Base-by-base conservation (phyloP, 1,140 invertebrate genomes). In the Eupeodes corollae region DNA sequence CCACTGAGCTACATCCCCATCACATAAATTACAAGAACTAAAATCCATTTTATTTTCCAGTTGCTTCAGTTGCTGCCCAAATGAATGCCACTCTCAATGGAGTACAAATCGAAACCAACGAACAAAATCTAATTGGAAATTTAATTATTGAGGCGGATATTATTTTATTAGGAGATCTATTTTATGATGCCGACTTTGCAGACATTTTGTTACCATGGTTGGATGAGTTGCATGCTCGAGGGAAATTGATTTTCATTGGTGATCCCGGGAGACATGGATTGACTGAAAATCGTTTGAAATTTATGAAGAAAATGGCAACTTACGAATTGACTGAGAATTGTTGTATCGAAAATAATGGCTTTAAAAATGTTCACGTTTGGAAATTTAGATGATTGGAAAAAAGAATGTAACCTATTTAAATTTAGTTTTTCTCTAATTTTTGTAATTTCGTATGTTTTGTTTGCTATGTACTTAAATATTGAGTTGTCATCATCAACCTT, bases 1-100 rank as follows among this genome's bases (percentile, higher is more conserved):
- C 83, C 82, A 72, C 70, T 73, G 68, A 70, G 61, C 69, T 68
- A 70, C 68, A 72, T 73, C 66, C 67, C 70, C 69, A 5, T 44
- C 35, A n/a, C 13, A 37, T 37, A 3, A 37, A 5, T 5, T 21
- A 6, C 13, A 31, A 5, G 2, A 6, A 6, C 21, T n/a, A n/a
- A 26, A 11, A 31, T 5, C 5, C 16, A 14, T 32, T 14, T 46
- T 18, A 11, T 35, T 30, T 35, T 51, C 33, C 32, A 72, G 70
- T 63, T 30, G 63, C 69, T n/a, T 59, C 69, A 13, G 40, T 63
- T 19, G 72, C 74, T 35, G 63, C 66, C 6, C 47, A 59, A 46
- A 61, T 75, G 40, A 79, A 79, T 47, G 70, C 72, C 6, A 50
- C 64, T 37, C 37, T 76, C 13, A 78, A 78, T 54, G 47, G 61